phyloP scores from a whole-genome alignment of 2,113 vertebrate genomes.

The Coracopsis vasa region DNA sequence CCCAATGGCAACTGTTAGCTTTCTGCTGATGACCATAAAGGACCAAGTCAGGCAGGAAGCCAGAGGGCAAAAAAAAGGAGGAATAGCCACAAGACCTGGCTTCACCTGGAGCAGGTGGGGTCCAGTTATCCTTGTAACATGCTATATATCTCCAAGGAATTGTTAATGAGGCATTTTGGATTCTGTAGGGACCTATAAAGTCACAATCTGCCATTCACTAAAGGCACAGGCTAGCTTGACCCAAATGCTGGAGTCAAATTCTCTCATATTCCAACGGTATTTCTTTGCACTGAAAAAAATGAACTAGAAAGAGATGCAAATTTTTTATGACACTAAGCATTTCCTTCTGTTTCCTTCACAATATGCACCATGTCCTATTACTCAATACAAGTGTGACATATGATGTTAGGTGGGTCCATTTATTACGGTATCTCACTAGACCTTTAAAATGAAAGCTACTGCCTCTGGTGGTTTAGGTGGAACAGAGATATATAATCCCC shows the following conservation, averaged over 20 bases:
- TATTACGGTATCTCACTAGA: constrained; percentile 38
- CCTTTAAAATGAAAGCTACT: constrained; percentile 56
- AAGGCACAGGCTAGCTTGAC: not conserved
- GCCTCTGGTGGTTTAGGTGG: constrained; percentile 28
- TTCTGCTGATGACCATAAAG: not conserved
- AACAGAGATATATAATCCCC: constrained; percentile 42
- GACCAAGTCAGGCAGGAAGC: not conserved
- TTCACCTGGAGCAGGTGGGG: not conserved
- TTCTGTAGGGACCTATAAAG: not conserved
- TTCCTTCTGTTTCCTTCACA: constrained; percentile 21
- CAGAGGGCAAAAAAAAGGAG: not conserved
- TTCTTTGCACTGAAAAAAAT: not conserved
- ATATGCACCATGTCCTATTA: not conserved
- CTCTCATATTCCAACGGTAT: not conserved
- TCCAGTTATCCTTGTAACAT: not conserved
- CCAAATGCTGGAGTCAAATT: not conserved
- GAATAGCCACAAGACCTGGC: not conserved
- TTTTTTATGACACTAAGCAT: not conserved
- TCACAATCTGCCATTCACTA: not conserved
- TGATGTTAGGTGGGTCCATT: constrained; percentile 29
- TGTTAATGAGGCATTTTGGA: not conserved
- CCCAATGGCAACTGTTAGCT: not conserved
- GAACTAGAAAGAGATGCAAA: constrained; percentile 30
- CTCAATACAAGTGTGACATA: not conserved
- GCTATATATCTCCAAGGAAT: not conserved